Base-by-base conservation (phyloP, 1,140 invertebrate species). In the Leptopilina boulardi region DNA sequence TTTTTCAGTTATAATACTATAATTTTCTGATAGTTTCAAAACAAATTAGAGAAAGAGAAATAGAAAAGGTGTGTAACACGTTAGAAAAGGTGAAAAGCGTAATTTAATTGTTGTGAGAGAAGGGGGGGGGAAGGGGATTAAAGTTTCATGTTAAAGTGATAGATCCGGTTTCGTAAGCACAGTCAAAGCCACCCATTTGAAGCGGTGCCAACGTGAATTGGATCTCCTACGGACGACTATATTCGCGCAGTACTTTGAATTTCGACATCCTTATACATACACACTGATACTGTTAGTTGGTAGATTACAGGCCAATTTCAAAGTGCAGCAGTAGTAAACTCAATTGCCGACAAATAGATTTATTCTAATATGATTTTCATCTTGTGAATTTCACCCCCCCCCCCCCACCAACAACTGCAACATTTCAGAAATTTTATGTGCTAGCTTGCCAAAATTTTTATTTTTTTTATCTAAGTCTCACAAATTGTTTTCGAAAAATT, bases 331-430 rank as follows among this genome's bases (percentile, higher is more conserved):
- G 11, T 13, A 15, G 23, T 13, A 66, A 54, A 54, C 19, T 54
- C 11, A 3, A 30, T 66, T 66, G 23, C 11, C 56, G 21, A 30
- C 21, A 26, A 30, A 66, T 26, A n/a, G 47, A 51, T 51, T 18
- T 51, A 51, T 51, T 51, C 47, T 51, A 51, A 51, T 51, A 51
- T n/a, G 47, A 51, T 51, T 51, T 51, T 51, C 47, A 4, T 51
- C 47, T 18, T 51, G 47, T 51, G 47, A 51, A 51, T 18, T 51
- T 51, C n/a, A n/a, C 15, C 18, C 47, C 1, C 34, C 34, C 30
- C 30, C 30, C 30, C 30, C 30, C 2, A 6, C 30, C 30, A n/a
- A n/a, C 41, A 18, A 51, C 47, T 51, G 2, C n/a, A 51, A 51
- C n/a, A 51, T n/a, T 51, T 18, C 8, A 1, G 0, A 51, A 51